Evolutionary conservation across 2,888 invertebrate genomes (phyloP), one percentile per base, ranked within the genome.

Genomic region (Diogma glabrata): DNA sequence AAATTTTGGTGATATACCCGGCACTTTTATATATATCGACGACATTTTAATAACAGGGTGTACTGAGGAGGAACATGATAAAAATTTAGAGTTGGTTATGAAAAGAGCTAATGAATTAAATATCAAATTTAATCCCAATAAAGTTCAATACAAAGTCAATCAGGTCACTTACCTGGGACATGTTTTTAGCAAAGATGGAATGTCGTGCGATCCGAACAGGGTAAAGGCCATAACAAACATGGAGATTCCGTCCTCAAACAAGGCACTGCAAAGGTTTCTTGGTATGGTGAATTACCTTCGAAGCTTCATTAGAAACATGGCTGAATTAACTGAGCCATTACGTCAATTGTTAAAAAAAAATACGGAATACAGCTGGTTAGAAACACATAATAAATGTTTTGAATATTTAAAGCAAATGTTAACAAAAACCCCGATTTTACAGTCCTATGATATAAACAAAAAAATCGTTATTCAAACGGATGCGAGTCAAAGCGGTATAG

Each of bases 401-500:
- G n/a, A n/a, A n/a, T n/a, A n/a, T n/a, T n/a, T n/a, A n/a, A n/a
- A n/a, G n/a, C n/a, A n/a, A n/a, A n/a, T n/a, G n/a, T n/a, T n/a
- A n/a, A n/a, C n/a, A n/a, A n/a, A n/a, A n/a, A n/a, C n/a, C n/a
- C n/a, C n/a, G n/a, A n/a, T n/a, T n/a, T n/a, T n/a, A n/a, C n/a
- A n/a, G n/a, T n/a, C n/a, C n/a, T n/a, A n/a, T n/a, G n/a, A n/a
- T n/a, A n/a, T n/a, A n/a, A n/a, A n/a, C n/a, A n/a, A n/a, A n/a
- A 51, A 47, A 24, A 9, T 14, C 9, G 43, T 36, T 22, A 48
- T 53, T 16, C 19, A 14, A 14, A 16, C n/a, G 9, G 49, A 52
- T 24, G 52, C 52, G 38, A 51, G 55, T 51, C 56, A 56, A 17
- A 16, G 57, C n/a, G 58, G 58, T 4, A 50, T 52, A n/a, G n/a